Evolutionary conservation across 2,888 invertebrate species (phyloP).

Genomic region (Idaea biselata): DNA sequence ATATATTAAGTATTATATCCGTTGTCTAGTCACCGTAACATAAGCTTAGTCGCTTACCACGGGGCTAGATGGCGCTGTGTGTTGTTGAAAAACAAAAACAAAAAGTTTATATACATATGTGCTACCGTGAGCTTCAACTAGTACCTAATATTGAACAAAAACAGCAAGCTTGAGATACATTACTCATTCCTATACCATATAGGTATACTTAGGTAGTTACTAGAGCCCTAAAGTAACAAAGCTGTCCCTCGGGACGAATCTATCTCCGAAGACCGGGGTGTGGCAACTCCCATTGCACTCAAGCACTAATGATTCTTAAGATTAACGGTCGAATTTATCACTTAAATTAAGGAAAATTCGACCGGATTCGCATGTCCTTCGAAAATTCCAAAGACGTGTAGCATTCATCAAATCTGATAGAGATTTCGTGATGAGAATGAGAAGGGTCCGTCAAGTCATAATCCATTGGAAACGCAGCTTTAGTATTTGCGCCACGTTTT

Average conservation of each 20-base stretch:
- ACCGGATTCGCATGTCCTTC: background rate
- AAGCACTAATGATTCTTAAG: background rate
- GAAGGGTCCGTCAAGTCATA: background rate
- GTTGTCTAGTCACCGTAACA: too few relatives aligned
- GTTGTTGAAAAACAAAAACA: too few relatives aligned
- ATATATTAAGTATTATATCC: too few relatives aligned
- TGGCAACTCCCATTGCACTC: background rate
- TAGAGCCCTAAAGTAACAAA: conserved; percentile 3
- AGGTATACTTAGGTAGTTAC: background rate
- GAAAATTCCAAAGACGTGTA: conserved; percentile 1
- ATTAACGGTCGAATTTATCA: background rate
- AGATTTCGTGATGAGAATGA: background rate
- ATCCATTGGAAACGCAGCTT: background rate
- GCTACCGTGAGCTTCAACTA: too few relatives aligned
- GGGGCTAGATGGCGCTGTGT: too few relatives aligned
- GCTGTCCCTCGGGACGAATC: conserved; percentile 7
- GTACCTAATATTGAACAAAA: background rate
- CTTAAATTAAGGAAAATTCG: background rate
- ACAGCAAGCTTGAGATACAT: background rate
- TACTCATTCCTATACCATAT: background rate
- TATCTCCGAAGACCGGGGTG: background rate
- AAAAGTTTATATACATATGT: too few relatives aligned
- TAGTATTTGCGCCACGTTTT: background rate
- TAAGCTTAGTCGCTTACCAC: too few relatives aligned
- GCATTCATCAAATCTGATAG: conserved; percentile 1